Conservation (phyloP, 2,113 vertebrate species). For the Osmerus eperlanus region DNA sequence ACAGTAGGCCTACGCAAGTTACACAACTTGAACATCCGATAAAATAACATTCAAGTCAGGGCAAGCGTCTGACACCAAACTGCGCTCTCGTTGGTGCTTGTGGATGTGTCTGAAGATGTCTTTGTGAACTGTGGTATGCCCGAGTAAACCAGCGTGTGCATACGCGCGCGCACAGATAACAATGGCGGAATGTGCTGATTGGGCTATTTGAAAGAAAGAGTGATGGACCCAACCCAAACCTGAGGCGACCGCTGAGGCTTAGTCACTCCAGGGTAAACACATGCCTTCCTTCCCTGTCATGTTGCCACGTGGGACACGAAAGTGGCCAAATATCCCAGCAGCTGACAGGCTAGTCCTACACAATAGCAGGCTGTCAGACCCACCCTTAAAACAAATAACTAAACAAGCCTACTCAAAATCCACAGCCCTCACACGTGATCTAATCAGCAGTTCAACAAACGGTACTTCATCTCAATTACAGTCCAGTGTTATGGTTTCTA, state of each 20-base stretch:
- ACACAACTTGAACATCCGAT: background rate
- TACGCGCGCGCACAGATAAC: constrained; percentile 21
- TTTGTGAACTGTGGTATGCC: background rate
- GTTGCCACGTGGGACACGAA: constrained; percentile 25
- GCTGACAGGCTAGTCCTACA: constrained; percentile 13
- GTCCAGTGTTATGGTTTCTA: too few relatives aligned
- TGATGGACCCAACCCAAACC: constrained; percentile 38
- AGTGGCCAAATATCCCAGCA: constrained; percentile 7
- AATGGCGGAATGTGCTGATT: constrained; percentile 59
- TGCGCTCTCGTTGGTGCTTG: background rate
- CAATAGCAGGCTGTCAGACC: background rate
- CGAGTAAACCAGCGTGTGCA: background rate
- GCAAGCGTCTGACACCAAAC: too few relatives aligned
- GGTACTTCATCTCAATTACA: too few relatives aligned
- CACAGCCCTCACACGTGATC: too few relatives aligned
- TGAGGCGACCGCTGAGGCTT: constrained; percentile 22
- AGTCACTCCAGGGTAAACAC: constrained; percentile 36
- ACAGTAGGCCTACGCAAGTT: background rate
- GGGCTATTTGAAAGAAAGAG: constrained; percentile 23
- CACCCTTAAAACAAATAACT: background rate
- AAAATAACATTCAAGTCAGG: too few relatives aligned
- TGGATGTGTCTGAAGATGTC: background rate
- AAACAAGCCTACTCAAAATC: too few relatives aligned
- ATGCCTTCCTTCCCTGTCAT: constrained; percentile 24
- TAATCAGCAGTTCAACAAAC: too few relatives aligned